Conservation (phyloP, 2,888 invertebrate genomes). For the Geotrupes spiniger region DNA sequence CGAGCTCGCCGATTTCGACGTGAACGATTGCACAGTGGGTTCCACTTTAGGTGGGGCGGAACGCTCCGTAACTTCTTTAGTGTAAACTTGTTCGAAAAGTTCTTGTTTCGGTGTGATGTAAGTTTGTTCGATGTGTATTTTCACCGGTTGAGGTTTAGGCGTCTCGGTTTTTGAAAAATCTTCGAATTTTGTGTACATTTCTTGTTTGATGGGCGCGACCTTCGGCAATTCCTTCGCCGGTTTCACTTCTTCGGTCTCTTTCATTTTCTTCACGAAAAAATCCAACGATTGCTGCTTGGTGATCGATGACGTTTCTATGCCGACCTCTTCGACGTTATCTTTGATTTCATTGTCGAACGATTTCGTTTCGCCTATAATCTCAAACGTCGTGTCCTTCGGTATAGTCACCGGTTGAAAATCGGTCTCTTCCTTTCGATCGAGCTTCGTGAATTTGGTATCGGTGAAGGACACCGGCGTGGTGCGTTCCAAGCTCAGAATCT, state of each 20-base stretch:
- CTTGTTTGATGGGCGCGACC: slow-evolving; percentile 43
- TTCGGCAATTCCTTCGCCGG: slow-evolving; percentile 45
- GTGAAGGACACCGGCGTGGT: slow-evolving; percentile 32
- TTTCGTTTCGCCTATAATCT: slow-evolving; percentile 15
- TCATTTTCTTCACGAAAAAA: slow-evolving; percentile 65
- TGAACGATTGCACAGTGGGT: slow-evolving; percentile 6
- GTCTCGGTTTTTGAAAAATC: slow-evolving; percentile 38
- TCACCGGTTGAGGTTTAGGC: slow-evolving; percentile 29
- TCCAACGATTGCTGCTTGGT: slow-evolving; percentile 64
- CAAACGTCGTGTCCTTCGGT: slow-evolving; percentile 21
- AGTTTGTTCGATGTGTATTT: slow-evolving; percentile 1
- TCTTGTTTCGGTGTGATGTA: slow-evolving; percentile 9
- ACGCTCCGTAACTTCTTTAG: slow-evolving; percentile 7
- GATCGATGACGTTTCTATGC: slow-evolving; percentile 59
- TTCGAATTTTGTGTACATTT: slow-evolving; percentile 50
- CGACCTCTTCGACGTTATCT: slow-evolving; percentile 34
- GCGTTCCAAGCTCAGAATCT: slow-evolving; percentile 45
- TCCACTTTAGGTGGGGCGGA: slow-evolving; percentile 12
- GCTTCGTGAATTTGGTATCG: slow-evolving; percentile 19
- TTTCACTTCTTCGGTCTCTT: slow-evolving; percentile 49
- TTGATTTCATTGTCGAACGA: slow-evolving; percentile 26
- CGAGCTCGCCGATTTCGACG: slow-evolving; percentile 9
- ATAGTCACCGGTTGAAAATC: slow-evolving; percentile 11
- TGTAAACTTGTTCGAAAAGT: slow-evolving; percentile 12
- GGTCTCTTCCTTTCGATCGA: slow-evolving; percentile 14